A percentile compares a stretch with the other conserved stretches of the same genome.
phyloP scores from a whole-genome alignment of 2,888 invertebrate species.

The Torymus texanus region DNA sequence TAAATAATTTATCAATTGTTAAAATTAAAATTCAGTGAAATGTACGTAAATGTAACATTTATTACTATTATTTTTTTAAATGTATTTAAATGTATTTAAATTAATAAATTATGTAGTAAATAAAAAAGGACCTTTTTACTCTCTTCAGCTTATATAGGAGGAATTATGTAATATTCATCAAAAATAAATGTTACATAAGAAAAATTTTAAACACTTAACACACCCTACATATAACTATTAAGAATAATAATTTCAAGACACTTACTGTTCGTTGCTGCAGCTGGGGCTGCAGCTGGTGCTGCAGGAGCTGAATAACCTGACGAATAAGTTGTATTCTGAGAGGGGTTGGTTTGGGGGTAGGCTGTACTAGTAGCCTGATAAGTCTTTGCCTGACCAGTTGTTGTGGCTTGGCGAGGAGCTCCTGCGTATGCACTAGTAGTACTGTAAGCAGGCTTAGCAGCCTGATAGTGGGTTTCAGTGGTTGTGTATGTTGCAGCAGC shows the following conservation, averaged over 20 bases:
- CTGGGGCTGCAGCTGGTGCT: slow-evolving; percentile 72
- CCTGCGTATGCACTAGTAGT: slow-evolving; percentile 84
- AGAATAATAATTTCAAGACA: slow-evolving; percentile 49
- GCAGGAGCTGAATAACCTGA: slow-evolving; percentile 73
- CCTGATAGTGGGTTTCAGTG: slow-evolving; percentile 80
- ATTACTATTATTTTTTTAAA: no score
- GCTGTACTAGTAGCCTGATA: slow-evolving; percentile 73
- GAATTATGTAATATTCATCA: no score
- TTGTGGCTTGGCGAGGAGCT: slow-evolving; percentile 75
- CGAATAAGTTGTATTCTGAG: slow-evolving; percentile 72
- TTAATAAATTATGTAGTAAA: no score
- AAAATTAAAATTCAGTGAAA: no score
- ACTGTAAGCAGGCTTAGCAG: slow-evolving; percentile 83
- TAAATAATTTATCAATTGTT: no score
- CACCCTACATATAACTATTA: no score
- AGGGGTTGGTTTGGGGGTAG: slow-evolving; percentile 72
- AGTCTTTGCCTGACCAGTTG: slow-evolving; percentile 76
- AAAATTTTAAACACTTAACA: no score
- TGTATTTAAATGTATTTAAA: no score
- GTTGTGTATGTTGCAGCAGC: slow-evolving; percentile 81
- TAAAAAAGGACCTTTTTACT: no score
- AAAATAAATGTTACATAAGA: slow-evolving; percentile 15
- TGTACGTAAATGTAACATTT: no score
- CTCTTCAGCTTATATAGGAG: no score
- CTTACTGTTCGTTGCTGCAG: slow-evolving; percentile 73